A percentile compares a stretch with the other conserved stretches of the same genome.
These are phyloP conservation scores for Tipula helvola DNA, from an alignment of 2,888 invertebrate genomes.

Conservation along the genomic window DNA sequence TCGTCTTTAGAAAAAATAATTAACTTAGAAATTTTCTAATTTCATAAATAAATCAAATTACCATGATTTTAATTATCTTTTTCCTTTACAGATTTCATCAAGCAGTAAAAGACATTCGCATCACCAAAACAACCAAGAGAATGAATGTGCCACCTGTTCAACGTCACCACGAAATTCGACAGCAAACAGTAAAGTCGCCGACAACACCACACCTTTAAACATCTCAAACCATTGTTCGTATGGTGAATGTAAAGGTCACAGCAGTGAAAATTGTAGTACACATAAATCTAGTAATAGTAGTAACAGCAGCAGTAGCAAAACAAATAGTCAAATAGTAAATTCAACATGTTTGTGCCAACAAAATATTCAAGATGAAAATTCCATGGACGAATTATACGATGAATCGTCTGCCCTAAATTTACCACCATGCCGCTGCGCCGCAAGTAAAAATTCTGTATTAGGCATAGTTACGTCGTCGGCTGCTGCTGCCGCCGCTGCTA, in stretches of 20 bases:
- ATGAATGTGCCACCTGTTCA: background rate
- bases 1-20: no score
- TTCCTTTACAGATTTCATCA: background rate
- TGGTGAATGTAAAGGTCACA: conserved; percentile 36
- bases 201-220: background rate
- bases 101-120: background rate
- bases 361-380: conserved; percentile 6
- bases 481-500: background rate
- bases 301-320: conserved; percentile 7
- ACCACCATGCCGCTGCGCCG: background rate
- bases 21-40: no score
- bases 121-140: background rate
- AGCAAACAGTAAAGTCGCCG: background rate
- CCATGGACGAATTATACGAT: background rate
- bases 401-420: background rate
- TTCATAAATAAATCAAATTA: no score
- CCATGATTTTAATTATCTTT: background rate
- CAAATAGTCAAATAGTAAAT: conserved; percentile 14
- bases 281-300: conserved; percentile 16
- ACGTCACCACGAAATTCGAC: background rate
- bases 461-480: conserved; percentile 15
- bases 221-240: conserved; percentile 29
- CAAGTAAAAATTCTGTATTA: background rate
- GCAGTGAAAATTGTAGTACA: conserved; percentile 22
- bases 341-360: background rate